These are phyloP conservation scores for Urocitellus parryii DNA, from an alignment of 2,113 vertebrate genomes.

Conservation along the genomic window DNA sequence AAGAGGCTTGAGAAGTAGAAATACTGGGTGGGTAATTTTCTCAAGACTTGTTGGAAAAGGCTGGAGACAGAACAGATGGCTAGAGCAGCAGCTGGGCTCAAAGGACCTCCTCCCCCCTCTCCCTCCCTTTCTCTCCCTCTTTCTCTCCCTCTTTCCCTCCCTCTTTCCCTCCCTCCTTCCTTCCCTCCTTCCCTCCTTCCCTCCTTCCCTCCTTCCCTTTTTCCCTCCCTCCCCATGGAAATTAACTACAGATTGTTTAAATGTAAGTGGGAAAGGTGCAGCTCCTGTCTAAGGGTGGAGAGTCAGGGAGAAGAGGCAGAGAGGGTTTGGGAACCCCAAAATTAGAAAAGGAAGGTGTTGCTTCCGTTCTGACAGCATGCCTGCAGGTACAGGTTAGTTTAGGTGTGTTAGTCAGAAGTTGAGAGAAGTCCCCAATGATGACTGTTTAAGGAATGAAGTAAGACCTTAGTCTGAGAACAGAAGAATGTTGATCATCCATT, in stretches of 20 bases:
- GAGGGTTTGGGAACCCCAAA: not conserved
- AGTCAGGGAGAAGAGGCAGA: too few species aligned
- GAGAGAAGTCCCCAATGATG: not conserved
- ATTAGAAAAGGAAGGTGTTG: not conserved
- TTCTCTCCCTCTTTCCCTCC: rapidly evolving
- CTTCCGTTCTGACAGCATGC: not conserved
- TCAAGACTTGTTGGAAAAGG: not conserved
- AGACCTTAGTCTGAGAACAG: not conserved
- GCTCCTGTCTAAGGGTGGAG: not conserved
- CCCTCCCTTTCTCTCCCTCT: too few species aligned
- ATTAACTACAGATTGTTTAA: not conserved
- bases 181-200: too few species aligned
- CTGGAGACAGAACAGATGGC: not conserved
- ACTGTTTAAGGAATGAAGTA: not conserved
- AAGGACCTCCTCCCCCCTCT: too few species aligned
- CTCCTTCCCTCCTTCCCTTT: rapidly evolving
- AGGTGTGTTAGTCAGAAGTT: not conserved
- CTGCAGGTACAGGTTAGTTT: not conserved
- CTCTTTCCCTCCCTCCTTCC: rapidly evolving
- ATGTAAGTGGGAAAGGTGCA: not conserved
- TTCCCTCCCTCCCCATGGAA: not conserved
- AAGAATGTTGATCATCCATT: not conserved
- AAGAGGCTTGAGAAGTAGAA: not conserved
- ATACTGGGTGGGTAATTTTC: not conserved
- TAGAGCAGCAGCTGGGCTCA: not conserved